These are phyloP conservation scores for Parelbella ahira DNA, from an alignment of 2,888 invertebrate genomes.

Conservation along the genomic window DNA sequence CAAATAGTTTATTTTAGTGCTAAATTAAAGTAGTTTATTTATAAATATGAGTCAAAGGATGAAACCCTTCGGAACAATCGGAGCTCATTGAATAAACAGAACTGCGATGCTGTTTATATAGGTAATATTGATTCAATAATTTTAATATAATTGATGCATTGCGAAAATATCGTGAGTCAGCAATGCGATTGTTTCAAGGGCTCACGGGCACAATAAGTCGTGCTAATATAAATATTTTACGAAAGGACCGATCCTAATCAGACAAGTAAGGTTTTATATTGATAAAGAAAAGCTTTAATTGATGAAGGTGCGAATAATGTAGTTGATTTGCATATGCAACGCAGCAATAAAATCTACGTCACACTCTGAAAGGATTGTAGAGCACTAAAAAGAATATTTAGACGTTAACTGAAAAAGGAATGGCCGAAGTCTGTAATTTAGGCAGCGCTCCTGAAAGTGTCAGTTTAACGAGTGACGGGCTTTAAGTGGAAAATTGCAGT, in stretches of 20 bases:
- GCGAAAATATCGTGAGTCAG: conserved; percentile 45
- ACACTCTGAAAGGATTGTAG: background rate
- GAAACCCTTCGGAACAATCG: no score
- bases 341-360: conserved; percentile 1
- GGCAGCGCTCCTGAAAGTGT: background rate
- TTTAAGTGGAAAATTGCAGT: background rate
- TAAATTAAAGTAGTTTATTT: conserved; percentile 19
- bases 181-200: conserved; percentile 52
- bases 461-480: background rate
- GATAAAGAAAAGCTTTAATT: conserved; percentile 39
- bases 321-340: conserved; percentile 1
- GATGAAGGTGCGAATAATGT: background rate
- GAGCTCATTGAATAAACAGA: no score
- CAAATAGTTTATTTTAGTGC: conserved; percentile 43
- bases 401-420: conserved; percentile 4
- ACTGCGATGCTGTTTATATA: conserved; percentile 39
- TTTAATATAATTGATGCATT: conserved; percentile 39
- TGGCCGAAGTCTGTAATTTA: conserved; percentile 1
- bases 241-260: background rate
- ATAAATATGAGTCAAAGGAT: conserved; percentile 34
- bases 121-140: conserved; percentile 40
- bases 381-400: conserved; percentile 11
- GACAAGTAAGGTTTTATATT: conserved; percentile 1
- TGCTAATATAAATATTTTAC: conserved; percentile 3
- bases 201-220: conserved; percentile 9